Evolutionary conservation across 2,888 invertebrate species (phyloP), one percentile per base, ranked within the genome.

Genomic region (Zygaena filipendulae): DNA sequence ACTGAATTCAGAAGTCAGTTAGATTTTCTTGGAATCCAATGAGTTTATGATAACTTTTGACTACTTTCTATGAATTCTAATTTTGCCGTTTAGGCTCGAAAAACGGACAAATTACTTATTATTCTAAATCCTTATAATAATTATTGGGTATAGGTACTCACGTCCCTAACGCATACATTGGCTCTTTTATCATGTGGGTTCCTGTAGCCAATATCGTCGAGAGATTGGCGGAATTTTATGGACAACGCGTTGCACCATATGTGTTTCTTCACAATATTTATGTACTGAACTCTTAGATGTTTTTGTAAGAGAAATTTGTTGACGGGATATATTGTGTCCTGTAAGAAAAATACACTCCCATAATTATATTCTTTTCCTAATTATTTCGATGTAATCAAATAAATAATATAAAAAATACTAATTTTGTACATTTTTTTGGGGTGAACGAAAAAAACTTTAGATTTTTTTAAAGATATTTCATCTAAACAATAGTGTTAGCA

Each of bases 241-340:
- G 38, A 12, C 11, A 77, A 47, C 1, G 68, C 47, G 13, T 66
- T 67, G 35, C 77, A 77, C 60, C 64, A 72, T 5, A 57, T 2
- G 13, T 40, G 51, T 39, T 52, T 63, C 44, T 64, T 68, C 10
- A 58, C 68, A 3, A 71, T 45, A 29, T 59, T 60, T 35, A 77
- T 1, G 31, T 60, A 63, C 38, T 75, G 75, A 1, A 51, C 61
- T 3, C 74, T 48, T 13, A 68, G 3, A 32, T 61, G 57, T 9
- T 67, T 46, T 37, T 72, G 70, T 13, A 77, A 46, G 1, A 69
- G 49, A 37, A 67, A 77, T 35, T 52, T 63, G 22, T 56, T 39
- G 0, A 40, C 45, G 0, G 63, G 57, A 33, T 45, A 70, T 31
- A 75, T 58, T 33, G 34, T 52, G 29, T 75, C 72, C 75, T 77